These are phyloP conservation scores for Icerya purchasi DNA, from an alignment of 2,888 invertebrate species.

Conservation along the genomic window DNA sequence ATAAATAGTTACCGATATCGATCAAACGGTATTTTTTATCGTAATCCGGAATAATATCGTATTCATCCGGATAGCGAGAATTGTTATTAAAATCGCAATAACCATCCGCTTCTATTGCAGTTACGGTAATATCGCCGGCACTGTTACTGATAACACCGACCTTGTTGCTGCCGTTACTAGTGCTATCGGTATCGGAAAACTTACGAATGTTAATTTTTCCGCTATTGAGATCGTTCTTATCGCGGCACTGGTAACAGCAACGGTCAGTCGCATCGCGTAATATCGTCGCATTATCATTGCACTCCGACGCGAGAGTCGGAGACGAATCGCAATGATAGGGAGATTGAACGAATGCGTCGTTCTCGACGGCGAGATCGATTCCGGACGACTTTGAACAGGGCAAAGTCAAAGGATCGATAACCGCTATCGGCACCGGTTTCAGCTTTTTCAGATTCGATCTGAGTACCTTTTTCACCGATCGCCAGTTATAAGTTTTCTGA, in stretches of 20 bases:
- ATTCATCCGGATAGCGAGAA: not conserved
- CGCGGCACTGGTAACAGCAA: too few species aligned
- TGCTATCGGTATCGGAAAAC: too few species aligned
- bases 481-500: conserved; percentile 9
- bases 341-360: conserved; percentile 3
- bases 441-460: conserved; percentile 9
- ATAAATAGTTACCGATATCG: conserved; percentile 1
- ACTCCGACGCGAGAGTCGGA: not conserved
- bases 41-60: too few species aligned
- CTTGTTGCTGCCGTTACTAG: too few species aligned
- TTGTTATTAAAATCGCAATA: not conserved
- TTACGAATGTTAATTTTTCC: too few species aligned
- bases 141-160: too few species aligned
- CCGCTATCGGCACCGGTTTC: conserved; percentile 10
- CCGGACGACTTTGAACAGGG: conserved; percentile 14
- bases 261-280: too few species aligned
- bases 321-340: not conserved
- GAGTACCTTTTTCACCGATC: conserved; percentile 6
- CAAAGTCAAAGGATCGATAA: conserved; percentile 14
- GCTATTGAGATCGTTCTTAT: too few species aligned
- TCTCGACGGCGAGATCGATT: conserved; percentile 20
- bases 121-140: too few species aligned
- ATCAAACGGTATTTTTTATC: not conserved
- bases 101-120: too few species aligned
- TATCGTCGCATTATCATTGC: not conserved